Base-by-base conservation (phyloP, 92 coral and sea anemone genomes). In the Blastomussa wellsi region DNA sequence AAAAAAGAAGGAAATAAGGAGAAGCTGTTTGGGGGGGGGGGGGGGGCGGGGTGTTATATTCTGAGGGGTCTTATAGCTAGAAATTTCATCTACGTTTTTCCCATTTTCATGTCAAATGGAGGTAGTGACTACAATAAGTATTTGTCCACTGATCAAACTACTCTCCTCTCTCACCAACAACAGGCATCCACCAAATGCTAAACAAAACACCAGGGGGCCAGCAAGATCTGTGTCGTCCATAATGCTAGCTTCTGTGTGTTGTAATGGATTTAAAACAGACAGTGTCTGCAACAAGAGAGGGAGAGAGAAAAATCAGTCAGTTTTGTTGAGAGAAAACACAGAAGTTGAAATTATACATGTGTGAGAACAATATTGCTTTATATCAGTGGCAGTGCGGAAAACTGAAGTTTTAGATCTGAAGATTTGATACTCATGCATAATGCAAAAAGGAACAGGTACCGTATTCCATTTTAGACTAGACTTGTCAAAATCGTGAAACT, bases 191-290 rank as follows among this genome's bases (percentile, higher is more conserved):
- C 98, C 98, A 86, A 94, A 94, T 31, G 98, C 98, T 60, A 94
- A 76, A 36, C 98, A 94, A 70, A 94, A 94, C 59, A 94, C 98
- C 71, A 94, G 87, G 37, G 98, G 98, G 4, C 98, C 98, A 9
- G 98, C 98, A 31, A 94, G 90, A 77, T 94, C 98, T 48, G 95
- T 94, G 77, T 94, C 98, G 83, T 94, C 98, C 98, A 94, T 94
- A 44, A 94, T 94, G 75, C 83, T 92, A 0, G 98, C 91, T 26
- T 94, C 98, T 82, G 95, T 94, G 66, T 90, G 98, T 85, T 92
- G 98, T 8, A 94, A 83, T 12, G 98, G 95, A 73, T 94, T 94
- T 42, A 94, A 87, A 19, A 92, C 98, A n/a, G 98, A 94, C 67
- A 94, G 75, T 47, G 98, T 92, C 98, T 94, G 55, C n/a, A 79